Percentiles rank a stretch among this genome's conserved stretches.
These are phyloP conservation scores for Antrozous pallidus DNA, from an alignment of 2,797 vertebrate species.

Conservation along the genomic window DNA sequence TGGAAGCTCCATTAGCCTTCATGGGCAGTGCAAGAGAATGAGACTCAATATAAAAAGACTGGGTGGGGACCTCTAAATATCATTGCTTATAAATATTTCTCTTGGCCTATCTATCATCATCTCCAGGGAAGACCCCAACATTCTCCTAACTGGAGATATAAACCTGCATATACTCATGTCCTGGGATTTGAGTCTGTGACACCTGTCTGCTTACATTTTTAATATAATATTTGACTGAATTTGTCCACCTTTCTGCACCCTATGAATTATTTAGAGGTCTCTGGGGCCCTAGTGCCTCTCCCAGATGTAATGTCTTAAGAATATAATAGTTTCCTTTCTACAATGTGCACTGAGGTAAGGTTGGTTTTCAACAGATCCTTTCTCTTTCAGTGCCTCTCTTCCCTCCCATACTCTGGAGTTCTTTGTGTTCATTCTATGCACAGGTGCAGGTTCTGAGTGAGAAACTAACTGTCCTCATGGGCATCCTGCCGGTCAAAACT, in stretches of 20 bases:
- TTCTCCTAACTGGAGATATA: background rate
- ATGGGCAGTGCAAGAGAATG: background rate
- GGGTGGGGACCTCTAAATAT: background rate
- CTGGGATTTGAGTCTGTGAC: background rate
- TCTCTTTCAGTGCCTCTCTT: background rate
- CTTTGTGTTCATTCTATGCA: background rate
- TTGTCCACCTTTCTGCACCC: fast-evolving
- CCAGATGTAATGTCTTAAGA: background rate
- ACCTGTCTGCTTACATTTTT: background rate
- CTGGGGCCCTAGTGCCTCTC: no score
- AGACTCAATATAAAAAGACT: background rate
- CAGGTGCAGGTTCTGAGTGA: background rate
- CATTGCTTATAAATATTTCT: background rate
- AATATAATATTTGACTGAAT: background rate
- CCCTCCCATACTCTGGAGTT: background rate
- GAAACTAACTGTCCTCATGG: background rate
- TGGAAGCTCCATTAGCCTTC: background rate
- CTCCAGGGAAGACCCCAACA: background rate
- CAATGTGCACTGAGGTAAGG: background rate
- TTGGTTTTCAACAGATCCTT: background rate
- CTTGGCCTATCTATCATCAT: background rate
- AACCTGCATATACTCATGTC: background rate
- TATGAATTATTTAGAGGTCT: background rate
- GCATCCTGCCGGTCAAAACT: background rate
- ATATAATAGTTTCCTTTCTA: background rate